Conservation (phyloP, 2,113 vertebrate genomes). For the Chroicocephalus ridibundus region DNA sequence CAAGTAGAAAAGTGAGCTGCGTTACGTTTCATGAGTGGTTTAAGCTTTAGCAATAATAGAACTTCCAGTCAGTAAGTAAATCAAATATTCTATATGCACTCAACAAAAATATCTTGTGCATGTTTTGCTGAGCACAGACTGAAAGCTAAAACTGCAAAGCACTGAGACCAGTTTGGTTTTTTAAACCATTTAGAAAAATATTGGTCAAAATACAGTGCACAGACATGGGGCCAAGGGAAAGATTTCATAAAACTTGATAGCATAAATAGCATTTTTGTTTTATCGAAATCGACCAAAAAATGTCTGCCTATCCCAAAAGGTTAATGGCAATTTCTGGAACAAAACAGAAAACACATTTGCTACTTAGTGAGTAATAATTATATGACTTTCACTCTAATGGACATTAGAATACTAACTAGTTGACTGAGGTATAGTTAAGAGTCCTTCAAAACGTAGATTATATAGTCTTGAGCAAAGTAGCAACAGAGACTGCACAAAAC, state of each 20-base stretch:
- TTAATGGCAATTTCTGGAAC: slow-evolving; percentile 57
- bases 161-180: slow-evolving; percentile 4
- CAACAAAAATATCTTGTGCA: slow-evolving; percentile 45
- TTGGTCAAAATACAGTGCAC: slow-evolving; percentile 36
- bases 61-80: slow-evolving; percentile 40
- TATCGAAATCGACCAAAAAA: slow-evolving; percentile 38
- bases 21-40: slow-evolving; percentile 1
- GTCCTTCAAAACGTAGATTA: slow-evolving; percentile 72
- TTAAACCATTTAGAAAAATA: slow-evolving; percentile 21
- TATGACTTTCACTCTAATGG: slow-evolving; percentile 37
- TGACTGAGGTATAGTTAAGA: slow-evolving; percentile 74
- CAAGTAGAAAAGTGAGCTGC: background rate
- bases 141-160: slow-evolving; percentile 38
- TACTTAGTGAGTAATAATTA: slow-evolving; percentile 27
- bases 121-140: slow-evolving; percentile 31
- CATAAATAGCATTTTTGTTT: background rate
- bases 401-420: slow-evolving; percentile 58
- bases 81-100: slow-evolving; percentile 17
- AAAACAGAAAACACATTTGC: slow-evolving; percentile 57
- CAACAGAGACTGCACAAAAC: slow-evolving; percentile 60
- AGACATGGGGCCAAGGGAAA: background rate
- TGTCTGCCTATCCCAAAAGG: slow-evolving; percentile 35
- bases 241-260: slow-evolving; percentile 16
- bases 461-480: slow-evolving; percentile 52
- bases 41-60: slow-evolving; percentile 53